Percentiles rank a stretch among this genome's conserved stretches.
Conservation (phyloP, 2,797 vertebrate genomes). For the Phrynocephalus forsythii region DNA sequence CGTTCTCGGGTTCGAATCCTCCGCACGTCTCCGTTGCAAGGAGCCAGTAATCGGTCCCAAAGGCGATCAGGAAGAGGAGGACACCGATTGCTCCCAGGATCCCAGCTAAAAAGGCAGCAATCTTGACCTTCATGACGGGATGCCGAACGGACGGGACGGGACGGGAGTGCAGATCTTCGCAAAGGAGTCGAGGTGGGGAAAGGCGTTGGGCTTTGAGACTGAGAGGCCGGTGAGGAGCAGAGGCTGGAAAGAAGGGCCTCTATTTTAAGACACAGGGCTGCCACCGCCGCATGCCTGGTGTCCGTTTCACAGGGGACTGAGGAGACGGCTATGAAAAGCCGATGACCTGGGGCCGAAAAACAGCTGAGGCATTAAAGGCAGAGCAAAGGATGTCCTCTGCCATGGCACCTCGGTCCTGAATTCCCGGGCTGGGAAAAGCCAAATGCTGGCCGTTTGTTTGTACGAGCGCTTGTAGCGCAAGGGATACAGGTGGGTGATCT, state of each 20-base stretch:
- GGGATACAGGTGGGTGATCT: background rate
- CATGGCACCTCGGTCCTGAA: background rate
- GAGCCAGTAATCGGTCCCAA: constrained; percentile 90
- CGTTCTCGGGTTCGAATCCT: constrained; percentile 33
- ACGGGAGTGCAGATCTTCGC: background rate
- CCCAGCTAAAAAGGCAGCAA: constrained; percentile 81
- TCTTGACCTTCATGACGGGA: constrained; percentile 85
- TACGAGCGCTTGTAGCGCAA: too few relatives aligned
- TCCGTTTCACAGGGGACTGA: constrained; percentile 75
- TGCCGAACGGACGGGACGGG: background rate
- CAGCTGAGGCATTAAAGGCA: constrained; percentile 68
- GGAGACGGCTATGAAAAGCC: constrained; percentile 75
- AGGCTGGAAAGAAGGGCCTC: constrained; percentile 43
- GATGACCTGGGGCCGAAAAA: constrained; percentile 65
- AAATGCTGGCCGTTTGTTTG: too few relatives aligned
- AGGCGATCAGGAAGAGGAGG: constrained; percentile 85
- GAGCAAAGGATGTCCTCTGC: background rate
- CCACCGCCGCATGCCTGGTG: constrained; percentile 71
- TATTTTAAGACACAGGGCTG: constrained; percentile 83
- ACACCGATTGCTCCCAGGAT: constrained; percentile 81
- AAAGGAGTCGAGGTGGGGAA: background rate
- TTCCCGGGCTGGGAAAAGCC: too few relatives aligned
- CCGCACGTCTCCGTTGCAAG: constrained; percentile 85
- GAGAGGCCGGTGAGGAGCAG: background rate
- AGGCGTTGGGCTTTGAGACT: background rate